A percentile compares a stretch with the other conserved stretches of the same genome.
Evolutionary conservation across 2,888 invertebrate species (phyloP).

Genomic region (Myopa tessellatipennis): DNA sequence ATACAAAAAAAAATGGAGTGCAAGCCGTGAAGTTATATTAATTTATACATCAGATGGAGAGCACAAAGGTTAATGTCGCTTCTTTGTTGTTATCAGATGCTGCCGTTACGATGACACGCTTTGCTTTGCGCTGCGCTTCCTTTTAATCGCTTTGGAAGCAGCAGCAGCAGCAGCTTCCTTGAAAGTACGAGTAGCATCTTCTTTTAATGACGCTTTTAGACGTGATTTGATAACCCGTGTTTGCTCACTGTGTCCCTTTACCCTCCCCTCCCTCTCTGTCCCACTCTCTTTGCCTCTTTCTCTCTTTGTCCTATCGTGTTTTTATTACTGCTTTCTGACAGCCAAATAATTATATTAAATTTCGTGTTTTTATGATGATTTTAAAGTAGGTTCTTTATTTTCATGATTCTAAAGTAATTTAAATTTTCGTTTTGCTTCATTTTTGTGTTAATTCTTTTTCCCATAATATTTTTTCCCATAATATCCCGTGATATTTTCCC

Average conservation of each 20-base stretch:
- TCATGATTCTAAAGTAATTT: neutral
- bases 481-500: too few relatives aligned
- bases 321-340: too few relatives aligned
- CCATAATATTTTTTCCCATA: too few relatives aligned
- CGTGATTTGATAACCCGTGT: conserved; percentile 13
- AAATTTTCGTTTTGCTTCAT: too few relatives aligned
- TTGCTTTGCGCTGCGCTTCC: neutral
- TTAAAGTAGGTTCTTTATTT: neutral
- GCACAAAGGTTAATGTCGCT: neutral
- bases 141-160: conserved; percentile 19
- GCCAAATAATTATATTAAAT: neutral
- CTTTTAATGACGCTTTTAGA: conserved; percentile 17
- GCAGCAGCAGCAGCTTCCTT: neutral
- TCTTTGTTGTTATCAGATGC: neutral
- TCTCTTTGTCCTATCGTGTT: too few relatives aligned
- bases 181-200: neutral
- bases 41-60: neutral
- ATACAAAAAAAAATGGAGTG: too few relatives aligned
- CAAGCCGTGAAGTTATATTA: neutral
- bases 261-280: too few relatives aligned
- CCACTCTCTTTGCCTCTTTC: too few relatives aligned
- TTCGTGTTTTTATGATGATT: neutral
- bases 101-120: too few relatives aligned
- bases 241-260: neutral
- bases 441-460: too few relatives aligned